Percentiles rank a stretch among this genome's conserved stretches.
Evolutionary conservation across 2,888 invertebrate genomes (phyloP).

Genomic region (Hecatera dysodea): DNA sequence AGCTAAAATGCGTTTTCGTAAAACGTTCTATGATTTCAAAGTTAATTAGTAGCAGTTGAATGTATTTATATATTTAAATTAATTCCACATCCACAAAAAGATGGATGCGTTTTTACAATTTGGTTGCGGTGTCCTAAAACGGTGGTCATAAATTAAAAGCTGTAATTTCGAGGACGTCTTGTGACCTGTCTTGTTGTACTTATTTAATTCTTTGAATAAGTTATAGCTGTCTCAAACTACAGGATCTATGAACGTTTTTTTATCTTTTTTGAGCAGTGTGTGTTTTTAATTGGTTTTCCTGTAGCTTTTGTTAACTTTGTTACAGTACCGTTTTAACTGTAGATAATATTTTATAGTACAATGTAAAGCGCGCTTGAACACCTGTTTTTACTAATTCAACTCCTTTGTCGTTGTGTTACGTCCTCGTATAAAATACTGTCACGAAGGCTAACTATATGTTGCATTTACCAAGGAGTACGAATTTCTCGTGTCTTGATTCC

Average conservation of each 20-base stretch:
- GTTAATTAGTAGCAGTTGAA: neutral
- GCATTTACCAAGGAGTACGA: neutral
- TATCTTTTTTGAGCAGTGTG: constrained; percentile 24
- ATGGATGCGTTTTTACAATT: constrained; percentile 24
- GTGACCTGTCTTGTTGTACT: constrained; percentile 19
- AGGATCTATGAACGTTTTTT: constrained; percentile 27
- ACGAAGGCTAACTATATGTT: neutral
- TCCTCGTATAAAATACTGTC: neutral
- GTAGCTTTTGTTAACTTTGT: constrained; percentile 50
- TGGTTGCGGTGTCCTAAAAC: constrained; percentile 20
- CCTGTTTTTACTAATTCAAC: constrained; percentile 8
- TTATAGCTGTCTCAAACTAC: constrained; percentile 12
- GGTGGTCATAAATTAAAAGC: constrained; percentile 37
- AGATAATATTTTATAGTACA: constrained; percentile 16
- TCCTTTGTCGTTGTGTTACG: neutral
- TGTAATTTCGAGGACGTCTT: constrained; percentile 31
- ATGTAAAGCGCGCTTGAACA: constrained; percentile 18
- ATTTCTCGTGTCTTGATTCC: neutral
- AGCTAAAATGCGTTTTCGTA: neutral
- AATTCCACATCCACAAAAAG: constrained; percentile 18
- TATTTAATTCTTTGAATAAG: constrained; percentile 42
- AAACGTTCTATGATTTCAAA: constrained; percentile 9
- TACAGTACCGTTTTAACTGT: constrained; percentile 35
- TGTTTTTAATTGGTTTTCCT: constrained; percentile 51
- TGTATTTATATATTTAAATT: constrained; percentile 28